Evolutionary conservation across 2,113 vertebrate species (phyloP).

Genomic region (Neodontobutis hainanensis): DNA sequence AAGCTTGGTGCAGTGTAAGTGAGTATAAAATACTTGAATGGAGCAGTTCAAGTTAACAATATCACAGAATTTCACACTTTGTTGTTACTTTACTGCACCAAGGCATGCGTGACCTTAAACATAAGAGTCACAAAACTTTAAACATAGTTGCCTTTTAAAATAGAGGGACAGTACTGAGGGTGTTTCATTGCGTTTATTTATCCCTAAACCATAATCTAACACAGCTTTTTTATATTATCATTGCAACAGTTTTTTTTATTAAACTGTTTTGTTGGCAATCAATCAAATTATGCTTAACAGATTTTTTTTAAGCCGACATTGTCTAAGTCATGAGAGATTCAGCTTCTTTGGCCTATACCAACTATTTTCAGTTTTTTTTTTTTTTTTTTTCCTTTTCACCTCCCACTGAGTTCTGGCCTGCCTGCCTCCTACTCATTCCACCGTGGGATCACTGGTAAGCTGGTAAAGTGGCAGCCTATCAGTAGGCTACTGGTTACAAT

Average conservation of each 20-base stretch:
- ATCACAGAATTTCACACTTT: slow-evolving; percentile 63
- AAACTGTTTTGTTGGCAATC: too few relatives aligned
- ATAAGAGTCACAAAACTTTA: slow-evolving; percentile 52
- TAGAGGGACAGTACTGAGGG: not conserved
- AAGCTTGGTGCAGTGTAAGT: not conserved
- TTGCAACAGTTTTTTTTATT: too few relatives aligned
- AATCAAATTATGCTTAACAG: too few relatives aligned
- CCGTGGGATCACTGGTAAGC: slow-evolving; percentile 37
- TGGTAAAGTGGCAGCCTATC: slow-evolving; percentile 11
- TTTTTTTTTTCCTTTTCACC: too few relatives aligned
- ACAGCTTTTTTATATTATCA: too few relatives aligned
- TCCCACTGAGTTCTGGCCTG: slow-evolving; percentile 55
- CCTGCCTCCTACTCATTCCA: slow-evolving; percentile 56
- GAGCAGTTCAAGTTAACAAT: slow-evolving; percentile 62
- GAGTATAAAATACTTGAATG: slow-evolving; percentile 3
- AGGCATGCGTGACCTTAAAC: slow-evolving; percentile 56
- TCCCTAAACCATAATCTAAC: slow-evolving; percentile 2
- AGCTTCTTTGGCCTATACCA: slow-evolving; percentile 28
- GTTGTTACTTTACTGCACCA: slow-evolving; percentile 44
- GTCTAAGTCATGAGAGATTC: slow-evolving; percentile 16
- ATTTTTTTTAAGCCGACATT: too few relatives aligned
- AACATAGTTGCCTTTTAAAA: slow-evolving; percentile 14
- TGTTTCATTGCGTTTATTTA: not conserved
- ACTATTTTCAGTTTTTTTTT: slow-evolving; percentile 26
- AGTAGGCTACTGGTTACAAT: slow-evolving; percentile 9